A percentile compares a stretch with the other conserved stretches of the same genome.
Evolutionary conservation across 2,113 vertebrate species (phyloP).

Genomic region (Perognathus longimembris): DNA sequence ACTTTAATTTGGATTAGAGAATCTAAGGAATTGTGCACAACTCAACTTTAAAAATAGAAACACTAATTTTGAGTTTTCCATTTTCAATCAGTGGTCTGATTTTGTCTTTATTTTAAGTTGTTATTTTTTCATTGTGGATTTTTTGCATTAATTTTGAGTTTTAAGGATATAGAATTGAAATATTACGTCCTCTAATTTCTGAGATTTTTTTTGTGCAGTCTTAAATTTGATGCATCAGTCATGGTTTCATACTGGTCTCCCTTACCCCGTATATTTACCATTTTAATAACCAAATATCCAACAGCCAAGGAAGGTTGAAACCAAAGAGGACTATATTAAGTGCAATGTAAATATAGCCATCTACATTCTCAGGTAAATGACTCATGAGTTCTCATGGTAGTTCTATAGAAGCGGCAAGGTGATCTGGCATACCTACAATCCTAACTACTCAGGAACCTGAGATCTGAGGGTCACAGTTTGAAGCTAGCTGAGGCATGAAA

Average conservation of each 20-base stretch:
- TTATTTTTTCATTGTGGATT: not conserved
- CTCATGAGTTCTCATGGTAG: not conserved
- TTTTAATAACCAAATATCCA: not conserved
- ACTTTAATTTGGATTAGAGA: not conserved
- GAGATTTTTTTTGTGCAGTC: not conserved
- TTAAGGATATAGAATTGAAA: not conserved
- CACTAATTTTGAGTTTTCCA: not conserved
- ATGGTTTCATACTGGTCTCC: not conserved
- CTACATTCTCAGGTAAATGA: not conserved
- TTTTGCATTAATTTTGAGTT: not conserved
- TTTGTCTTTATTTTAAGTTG: not conserved
- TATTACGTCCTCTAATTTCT: not conserved
- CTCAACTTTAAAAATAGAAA: not conserved
- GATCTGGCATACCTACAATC: no score
- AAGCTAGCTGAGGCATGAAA: no score
- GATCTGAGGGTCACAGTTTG: no score
- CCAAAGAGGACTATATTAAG: not conserved
- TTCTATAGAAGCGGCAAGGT: not conserved
- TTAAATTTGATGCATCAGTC: not conserved
- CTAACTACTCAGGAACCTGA: no score
- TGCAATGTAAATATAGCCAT: not conserved
- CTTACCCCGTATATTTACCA: no score
- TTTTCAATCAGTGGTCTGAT: not conserved
- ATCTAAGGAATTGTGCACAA: not conserved
- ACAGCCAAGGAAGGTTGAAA: not conserved